Base-by-base conservation (phyloP, 2,797 vertebrate genomes). In the Decapterus maruadsi region DNA sequence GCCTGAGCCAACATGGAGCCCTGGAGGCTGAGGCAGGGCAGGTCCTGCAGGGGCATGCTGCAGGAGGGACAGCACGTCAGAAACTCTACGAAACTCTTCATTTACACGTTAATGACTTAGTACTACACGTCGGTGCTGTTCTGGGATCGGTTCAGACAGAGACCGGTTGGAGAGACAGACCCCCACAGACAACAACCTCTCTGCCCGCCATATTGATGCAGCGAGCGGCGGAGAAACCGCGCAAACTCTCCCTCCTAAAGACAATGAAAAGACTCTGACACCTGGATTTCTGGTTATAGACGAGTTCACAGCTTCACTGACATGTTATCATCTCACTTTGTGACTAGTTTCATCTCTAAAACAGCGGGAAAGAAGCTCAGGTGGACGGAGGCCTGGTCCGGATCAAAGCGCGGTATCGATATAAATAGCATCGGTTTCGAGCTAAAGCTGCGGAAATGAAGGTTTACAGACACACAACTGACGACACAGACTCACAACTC, bases 1-100 rank as follows among this genome's bases (percentile, higher is more conserved):
- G 93, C 83, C 92, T 94, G 90, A 70, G 92, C 92, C 93, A 95
- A 87, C 9, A 92, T 85, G 76, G 96, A 95, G 58, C 88, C 90
- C 42, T 90, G 83, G 14, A 95, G 88, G 80, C 65, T 87, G 2
- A 93, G 83, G 67, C 94, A 91, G 0, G 95, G 93, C 68, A 96
- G 93, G 48, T 97, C 96, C 87, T 95, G 95, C 78, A 98, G 94
- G 3, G 96, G 94, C 81, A 94, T 84, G 71, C 73, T 87, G 84
- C 4, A 10, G 42, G 20, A 42, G 5, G 10, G 5, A 54, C 11
- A 43, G 54, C 2, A 2, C 1, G 36, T 65, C 8, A 62, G 8
- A 74, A 0, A 36, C 8, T 12, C 0, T 36, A 29, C 8, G 9
- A 34, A 0, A 36, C 8, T 12, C 0, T 36, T 36, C 8, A 11